A percentile compares a stretch with the other conserved stretches of the same genome.
These are phyloP conservation scores for Lasiurus cinereus DNA, from an alignment of 2,113 vertebrate genomes.

Conservation along the genomic window DNA sequence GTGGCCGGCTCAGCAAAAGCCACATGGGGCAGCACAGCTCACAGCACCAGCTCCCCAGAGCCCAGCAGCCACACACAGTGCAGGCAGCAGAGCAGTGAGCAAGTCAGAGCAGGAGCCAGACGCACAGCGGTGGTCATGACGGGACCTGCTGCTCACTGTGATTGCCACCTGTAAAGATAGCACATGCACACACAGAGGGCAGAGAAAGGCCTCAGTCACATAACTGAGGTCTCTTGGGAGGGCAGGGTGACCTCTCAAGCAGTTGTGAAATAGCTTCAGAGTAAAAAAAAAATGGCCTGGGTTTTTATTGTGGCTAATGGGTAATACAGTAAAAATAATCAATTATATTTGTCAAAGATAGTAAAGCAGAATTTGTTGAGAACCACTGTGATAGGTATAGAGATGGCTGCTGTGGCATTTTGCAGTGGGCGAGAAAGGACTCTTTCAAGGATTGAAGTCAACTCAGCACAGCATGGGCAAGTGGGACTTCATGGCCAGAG, in stretches of 20 bases:
- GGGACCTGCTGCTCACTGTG: not conserved
- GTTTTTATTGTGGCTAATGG: no score
- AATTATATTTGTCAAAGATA: not conserved
- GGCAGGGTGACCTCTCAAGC: not conserved
- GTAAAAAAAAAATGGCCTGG: no score
- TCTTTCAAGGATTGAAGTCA: not conserved
- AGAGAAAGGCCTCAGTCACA: not conserved
- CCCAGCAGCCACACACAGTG: not conserved
- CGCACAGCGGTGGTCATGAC: not conserved
- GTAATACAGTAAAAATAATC: not conserved
- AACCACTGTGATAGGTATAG: not conserved
- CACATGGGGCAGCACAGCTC: not conserved
- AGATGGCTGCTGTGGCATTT: not conserved
- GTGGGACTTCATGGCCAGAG: not conserved
- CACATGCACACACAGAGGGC: no score
- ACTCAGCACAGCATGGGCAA: not conserved
- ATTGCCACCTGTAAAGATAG: not conserved
- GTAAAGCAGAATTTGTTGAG: not conserved
- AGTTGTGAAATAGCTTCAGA: not conserved
- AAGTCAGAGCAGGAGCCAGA: not conserved
- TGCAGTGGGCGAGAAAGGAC: not conserved
- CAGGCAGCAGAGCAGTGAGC: not conserved
- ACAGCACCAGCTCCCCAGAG: not conserved
- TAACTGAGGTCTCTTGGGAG: not conserved
- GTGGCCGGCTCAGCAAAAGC: not conserved